Base-by-base conservation (phyloP, 2,797 vertebrate genomes). In the Oreortyx pictus region DNA sequence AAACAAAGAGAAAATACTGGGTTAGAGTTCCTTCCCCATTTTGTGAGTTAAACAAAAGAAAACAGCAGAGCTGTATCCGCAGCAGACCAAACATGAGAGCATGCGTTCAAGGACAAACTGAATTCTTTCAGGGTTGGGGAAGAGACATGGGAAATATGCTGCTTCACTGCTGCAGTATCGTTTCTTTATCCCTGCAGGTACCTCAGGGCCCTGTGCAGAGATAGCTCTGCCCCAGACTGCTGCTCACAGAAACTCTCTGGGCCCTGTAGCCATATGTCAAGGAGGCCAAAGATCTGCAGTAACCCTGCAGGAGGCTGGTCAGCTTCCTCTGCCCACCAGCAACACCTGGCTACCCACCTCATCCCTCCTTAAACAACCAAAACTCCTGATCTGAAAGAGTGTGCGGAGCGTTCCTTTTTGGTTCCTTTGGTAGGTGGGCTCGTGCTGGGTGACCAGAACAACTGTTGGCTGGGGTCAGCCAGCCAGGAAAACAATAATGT, bases 401-500 rank as follows among this genome's bases (percentile, higher is more conserved):
- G 49, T 94, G 84, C 23, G 61, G 90, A 62, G 15, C 43, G 80
- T 92, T 96, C 91, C 59, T 94, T 39, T 94, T 39, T 90, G 61
- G 92, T 90, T 86, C 82, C 77, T 93, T 95, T 20, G 8, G 72
- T 94, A 89, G 80, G 74, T 94, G 91, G 73, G 73, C 89, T 94
- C 46, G 8, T 7, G 2, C 80, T 81, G 76, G 66, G 60, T 86
- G 91, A 93, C 61, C 59, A 84, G 84, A 82, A 90, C 37, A 93
- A 94, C 80, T 82, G 64, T 70, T 94, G 90, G 82, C 84, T 27
- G 33, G 94, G 88, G 92, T 97, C 91, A 97, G 60, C 37, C 93
- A 93, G 59, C 89, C 92, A 95, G 70, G 81, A 95, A 88, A 92
- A 88, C 86, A 96, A 71, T 86, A 94, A 89, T 49, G 70, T 74